Base-by-base conservation (phyloP, 2,888 invertebrate species). In the Drosophila anomelani region DNA sequence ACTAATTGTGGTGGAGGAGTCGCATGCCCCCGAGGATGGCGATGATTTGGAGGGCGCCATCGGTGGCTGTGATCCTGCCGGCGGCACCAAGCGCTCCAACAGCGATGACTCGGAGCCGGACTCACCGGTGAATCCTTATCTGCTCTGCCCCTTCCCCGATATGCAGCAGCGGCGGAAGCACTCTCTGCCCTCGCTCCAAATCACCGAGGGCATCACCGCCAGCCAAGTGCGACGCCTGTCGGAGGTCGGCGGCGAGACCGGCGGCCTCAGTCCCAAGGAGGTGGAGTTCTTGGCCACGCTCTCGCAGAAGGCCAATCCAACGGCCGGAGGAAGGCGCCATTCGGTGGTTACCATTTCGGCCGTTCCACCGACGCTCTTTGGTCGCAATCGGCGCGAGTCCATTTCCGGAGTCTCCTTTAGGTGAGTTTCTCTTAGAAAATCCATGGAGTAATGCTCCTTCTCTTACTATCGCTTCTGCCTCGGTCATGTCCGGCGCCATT, bases 321-420 rank as follows among this genome's bases (percentile, higher is more conserved):
- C 96, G 3, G 95, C 95, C 10, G 96, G 95, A 6, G 96, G 96
- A 4, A 94, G 97, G 80, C 94, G 97, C 85, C 97, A 97, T 93
- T 97, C 97, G 76, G 96, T 97, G 76, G 97, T 97, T 49, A 97
- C 97, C 80, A 97, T 97, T 89, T 96, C 96, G 23, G 95, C 95
- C 88, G 96, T 96, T 63, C 97, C 97, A 4, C 94, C 95, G 61
- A 94, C 96, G 43, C 92, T 97, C n/a, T 97, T 97, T 82, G 96
- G 96, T 0, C 94, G 96, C 53, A 96, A 95, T 84, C 95, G 97
- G 23, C 94, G 97, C 43, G 97, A 97, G 92, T 96, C 96, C 59
- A 95, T 97, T 80, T 96, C 96, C 26, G 96, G 96, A 9, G 95
- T 95, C 85, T 95, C 96, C 13, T 94, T 92, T 63, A 90, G 91